Evolutionary conservation across 1,140 invertebrate genomes (phyloP).

Genomic region (Drosophila suzukii): DNA sequence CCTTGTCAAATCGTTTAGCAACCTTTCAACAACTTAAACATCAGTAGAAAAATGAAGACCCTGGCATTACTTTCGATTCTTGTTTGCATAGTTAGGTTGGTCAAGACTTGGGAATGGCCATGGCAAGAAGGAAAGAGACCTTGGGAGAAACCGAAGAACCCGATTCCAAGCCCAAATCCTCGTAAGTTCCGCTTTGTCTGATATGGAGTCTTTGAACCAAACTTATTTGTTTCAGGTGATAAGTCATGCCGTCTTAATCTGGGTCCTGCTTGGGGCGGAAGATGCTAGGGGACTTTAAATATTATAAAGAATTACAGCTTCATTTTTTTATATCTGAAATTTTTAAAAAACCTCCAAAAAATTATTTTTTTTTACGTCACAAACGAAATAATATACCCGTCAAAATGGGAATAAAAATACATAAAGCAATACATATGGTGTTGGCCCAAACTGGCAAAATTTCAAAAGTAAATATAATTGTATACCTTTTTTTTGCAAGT

Average conservation of each 20-base stretch:
- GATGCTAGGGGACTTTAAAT: neutral
- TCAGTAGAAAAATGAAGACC: neutral
- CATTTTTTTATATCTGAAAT: too few relatives aligned
- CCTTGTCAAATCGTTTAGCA: neutral
- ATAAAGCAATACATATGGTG: too few relatives aligned
- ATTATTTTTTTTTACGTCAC: too few relatives aligned
- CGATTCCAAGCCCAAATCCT: neutral
- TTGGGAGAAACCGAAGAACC: neutral
- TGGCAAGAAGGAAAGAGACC: neutral
- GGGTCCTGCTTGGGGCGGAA: slow-evolving; percentile 15
- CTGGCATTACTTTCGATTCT: neutral
- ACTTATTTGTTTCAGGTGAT: neutral
- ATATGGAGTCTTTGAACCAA: neutral
- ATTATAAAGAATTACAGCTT: neutral
- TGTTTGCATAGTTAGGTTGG: neutral
- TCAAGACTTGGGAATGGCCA: neutral
- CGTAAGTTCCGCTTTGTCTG: neutral
- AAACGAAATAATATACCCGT: too few relatives aligned
- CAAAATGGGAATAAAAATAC: too few relatives aligned
- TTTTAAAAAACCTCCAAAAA: too few relatives aligned
- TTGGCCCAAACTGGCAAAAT: too few relatives aligned
- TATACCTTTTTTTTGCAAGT: slow-evolving; percentile 4
- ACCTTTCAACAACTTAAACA: neutral
- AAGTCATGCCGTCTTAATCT: slow-evolving; percentile 2
- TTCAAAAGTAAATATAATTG: too few relatives aligned